Base-by-base conservation (phyloP, 2,888 invertebrate genomes). In the Lasioglossum malachurum region DNA sequence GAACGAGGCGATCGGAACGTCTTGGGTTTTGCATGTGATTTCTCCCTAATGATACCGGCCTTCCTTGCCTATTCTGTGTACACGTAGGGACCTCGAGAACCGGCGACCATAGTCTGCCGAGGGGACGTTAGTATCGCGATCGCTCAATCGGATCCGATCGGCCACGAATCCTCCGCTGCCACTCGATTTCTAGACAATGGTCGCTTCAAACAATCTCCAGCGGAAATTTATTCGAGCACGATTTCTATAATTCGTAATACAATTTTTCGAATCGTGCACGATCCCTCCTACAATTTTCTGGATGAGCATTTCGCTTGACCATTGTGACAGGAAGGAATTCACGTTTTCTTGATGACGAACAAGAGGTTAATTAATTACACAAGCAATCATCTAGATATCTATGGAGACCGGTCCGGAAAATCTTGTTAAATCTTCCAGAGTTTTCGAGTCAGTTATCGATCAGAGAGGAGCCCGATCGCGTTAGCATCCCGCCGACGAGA, bases 1-100 rank as follows among this genome's bases (percentile, higher is more conserved):
- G 88, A 90, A 84, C 88, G 74, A 86, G 82, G 78, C 89, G 81
- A 90, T 88, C 88, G 86, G 81, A 90, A 81, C 81, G 89, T 89
- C 89, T 78, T 75, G 76, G 80, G 80, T 75, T 88, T 85, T 83
- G 88, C 90, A 86, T 88, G 86, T 82, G 90, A 89, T 88, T 88
- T 89, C 89, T 86, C 88, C 76, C 78, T 83, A 88, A 89, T 79
- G 90, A 88, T 86, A 86, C 77, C 67, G 57, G 69, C 69, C 53
- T 67, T 67, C 35, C 67, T 69, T 38, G 38, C 38, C 69, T 69
- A 69, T 69, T 69, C 38, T 38, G 23, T 69, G 69, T 38, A 69
- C 69, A 19, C 67, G 19, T 5, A 8, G 31, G 31, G 60, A n/a
- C 49, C 72, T 60, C 27, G 60, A 16, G 41, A 53, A 53, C 53